Percentiles rank a stretch among this genome's conserved stretches.
phyloP scores from a whole-genome alignment of 1,140 invertebrate species.

The Lepidurus packardi region DNA sequence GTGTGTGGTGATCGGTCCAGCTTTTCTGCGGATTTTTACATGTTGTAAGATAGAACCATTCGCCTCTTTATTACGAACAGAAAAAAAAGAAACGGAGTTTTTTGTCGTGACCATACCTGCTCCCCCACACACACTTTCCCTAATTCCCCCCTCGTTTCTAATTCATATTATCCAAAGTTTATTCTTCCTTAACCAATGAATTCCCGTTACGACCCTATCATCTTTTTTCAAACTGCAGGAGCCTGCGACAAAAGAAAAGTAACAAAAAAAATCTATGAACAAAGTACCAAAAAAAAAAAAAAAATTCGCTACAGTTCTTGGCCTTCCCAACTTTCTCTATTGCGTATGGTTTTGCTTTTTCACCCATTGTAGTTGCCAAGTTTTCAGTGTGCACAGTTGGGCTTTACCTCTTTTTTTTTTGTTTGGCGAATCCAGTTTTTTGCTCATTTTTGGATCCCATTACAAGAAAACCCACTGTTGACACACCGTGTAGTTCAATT shows the following conservation, averaged over 20 bases:
- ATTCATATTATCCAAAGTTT: neutral
- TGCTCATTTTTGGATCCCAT: slow-evolving; percentile 1
- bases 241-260: neutral
- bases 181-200: neutral
- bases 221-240: neutral
- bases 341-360: slow-evolving; percentile 1
- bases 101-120: neutral
- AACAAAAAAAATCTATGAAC: neutral
- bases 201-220: neutral
- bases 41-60: slow-evolving; percentile 22
- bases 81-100: neutral
- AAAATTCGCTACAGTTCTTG: neutral
- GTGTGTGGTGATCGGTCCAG: slow-evolving; percentile 8
- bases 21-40: neutral
- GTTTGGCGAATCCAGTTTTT: neutral
- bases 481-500: slow-evolving; percentile 19
- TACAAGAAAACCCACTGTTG: neutral
- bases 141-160: neutral
- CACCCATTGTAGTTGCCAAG: slow-evolving; percentile 1
- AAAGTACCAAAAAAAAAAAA: too few species aligned
- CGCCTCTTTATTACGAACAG: slow-evolving; percentile 17
- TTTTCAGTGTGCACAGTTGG: slow-evolving; percentile 16
- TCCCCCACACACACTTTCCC: neutral
- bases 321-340: neutral
- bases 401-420: neutral